Base-by-base conservation (phyloP, 2,888 invertebrate species). In the Phaonia tiefii region DNA sequence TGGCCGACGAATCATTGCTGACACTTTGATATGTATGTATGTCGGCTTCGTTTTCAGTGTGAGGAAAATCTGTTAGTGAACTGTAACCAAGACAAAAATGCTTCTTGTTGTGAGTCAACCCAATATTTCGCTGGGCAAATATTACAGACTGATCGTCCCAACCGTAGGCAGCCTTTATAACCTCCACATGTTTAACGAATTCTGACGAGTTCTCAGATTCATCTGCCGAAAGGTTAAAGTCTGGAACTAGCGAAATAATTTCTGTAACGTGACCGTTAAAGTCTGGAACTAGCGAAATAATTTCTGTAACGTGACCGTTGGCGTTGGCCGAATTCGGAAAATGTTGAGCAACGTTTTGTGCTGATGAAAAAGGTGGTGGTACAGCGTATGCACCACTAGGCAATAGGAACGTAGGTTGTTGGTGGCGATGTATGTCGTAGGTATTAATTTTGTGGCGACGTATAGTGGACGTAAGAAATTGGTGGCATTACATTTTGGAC, bases 11-110 rank as follows among this genome's bases (percentile, higher is more conserved):
- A 46, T 75, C 13, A 73, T 77, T 1, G 31, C 20, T 4, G 76
- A 17, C 75, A 83, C 78, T 44, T 70, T 60, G 8, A 81, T 79
- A n/a, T 84, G 77, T 8, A n/a, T n/a, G n/a, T n/a, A 69, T 39
- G 22, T 60, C 54, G 17, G 75, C 63, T n/a, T 25, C 39, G 13
- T 69, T 70, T 4, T 26, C 54, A 11, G 17, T 31, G 22, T 76
- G 44, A 0, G 60, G 67, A 60, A 69, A 75, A 75, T 75, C 75
- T 26, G n/a, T n/a, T 2, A 76, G n/a, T n/a, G n/a, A n/a, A n/a
- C n/a, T n/a, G n/a, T n/a, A n/a, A n/a, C n/a, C n/a, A n/a, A n/a
- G n/a, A 66, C 0, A 46, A 10, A 20, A 77, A 76, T 17, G 70
- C 66, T 2, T 37, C 51, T 25, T 75, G 51, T 5, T 67, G 13